Evolutionary conservation across 1,140 invertebrate species (phyloP).

Genomic region (Cephus cinctus): DNA sequence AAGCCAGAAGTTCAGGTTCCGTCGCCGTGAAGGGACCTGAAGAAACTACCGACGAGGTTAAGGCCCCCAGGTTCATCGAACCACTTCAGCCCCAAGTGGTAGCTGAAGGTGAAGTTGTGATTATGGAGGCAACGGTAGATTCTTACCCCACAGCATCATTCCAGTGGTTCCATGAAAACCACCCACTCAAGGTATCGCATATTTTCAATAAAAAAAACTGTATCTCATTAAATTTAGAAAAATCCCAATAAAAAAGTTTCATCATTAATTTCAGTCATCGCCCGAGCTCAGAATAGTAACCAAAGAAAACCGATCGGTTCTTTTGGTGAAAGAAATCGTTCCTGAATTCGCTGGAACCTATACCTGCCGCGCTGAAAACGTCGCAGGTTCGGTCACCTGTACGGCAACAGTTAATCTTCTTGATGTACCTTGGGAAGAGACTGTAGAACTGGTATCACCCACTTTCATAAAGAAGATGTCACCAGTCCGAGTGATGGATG

Average conservation of each 20-base stretch:
- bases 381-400: constrained; percentile 79
- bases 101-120: constrained; percentile 71
- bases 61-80: constrained; percentile 73
- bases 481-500: constrained; percentile 86
- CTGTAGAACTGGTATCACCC: constrained; percentile 68
- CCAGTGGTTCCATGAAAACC: constrained; percentile 77
- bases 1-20: constrained; percentile 76
- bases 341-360: constrained; percentile 74
- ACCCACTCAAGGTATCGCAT: constrained; percentile 57
- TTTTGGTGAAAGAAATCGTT: constrained; percentile 76
- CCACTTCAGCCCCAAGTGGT: constrained; percentile 71
- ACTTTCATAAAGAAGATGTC: constrained; percentile 71
- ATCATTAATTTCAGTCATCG: constrained; percentile 52
- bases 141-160: constrained; percentile 80
- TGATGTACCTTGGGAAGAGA: constrained; percentile 62
- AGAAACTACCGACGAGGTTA: constrained; percentile 61
- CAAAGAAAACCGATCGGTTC: constrained; percentile 76
- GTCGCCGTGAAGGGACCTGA: constrained; percentile 65
- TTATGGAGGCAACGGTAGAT: constrained; percentile 75
- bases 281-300: constrained; percentile 70
- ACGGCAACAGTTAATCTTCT: constrained; percentile 75
- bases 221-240: neutral
- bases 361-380: constrained; percentile 87
- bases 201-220: constrained; percentile 10
- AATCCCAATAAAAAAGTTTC: constrained; percentile 2